These are phyloP conservation scores for Agelas oroides DNA, from an alignment of 37 sponge, comb jelly and placozoan species.

Conservation along the genomic window DNA sequence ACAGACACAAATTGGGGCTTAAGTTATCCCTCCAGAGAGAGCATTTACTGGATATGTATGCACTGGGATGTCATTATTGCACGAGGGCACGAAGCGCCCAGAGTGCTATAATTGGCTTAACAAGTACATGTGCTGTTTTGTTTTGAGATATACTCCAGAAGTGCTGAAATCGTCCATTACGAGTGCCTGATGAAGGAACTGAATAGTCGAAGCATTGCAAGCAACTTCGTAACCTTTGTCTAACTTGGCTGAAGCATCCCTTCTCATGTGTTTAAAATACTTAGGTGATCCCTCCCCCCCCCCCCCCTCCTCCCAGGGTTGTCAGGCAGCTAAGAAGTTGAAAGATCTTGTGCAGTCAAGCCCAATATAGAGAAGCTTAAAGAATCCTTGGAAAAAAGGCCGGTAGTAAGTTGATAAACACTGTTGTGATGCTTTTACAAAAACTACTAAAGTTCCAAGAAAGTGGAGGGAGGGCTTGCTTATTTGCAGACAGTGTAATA, in stretches of 20 bases:
- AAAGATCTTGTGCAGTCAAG: not conserved
- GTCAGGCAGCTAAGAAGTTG: not conserved
- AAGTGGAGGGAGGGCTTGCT: conserved; percentile 16
- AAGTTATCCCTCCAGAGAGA: conserved; percentile 7
- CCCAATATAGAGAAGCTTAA: no score
- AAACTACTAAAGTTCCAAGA: not conserved
- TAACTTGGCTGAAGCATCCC: no score
- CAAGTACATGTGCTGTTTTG: no score
- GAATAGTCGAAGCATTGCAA: not conserved
- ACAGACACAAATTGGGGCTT: not conserved
- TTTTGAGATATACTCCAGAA: not conserved
- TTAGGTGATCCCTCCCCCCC: no score
- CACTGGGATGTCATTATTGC: not conserved
- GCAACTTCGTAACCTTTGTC: no score
- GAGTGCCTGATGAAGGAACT: not conserved
- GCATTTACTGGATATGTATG: not conserved
- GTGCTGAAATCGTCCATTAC: conserved; percentile 24
- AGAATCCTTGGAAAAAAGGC: no score
- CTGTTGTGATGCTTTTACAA: not conserved
- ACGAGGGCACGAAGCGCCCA: no score
- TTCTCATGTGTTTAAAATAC: no score
- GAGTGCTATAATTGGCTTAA: no score
- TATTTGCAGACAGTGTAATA: conserved; percentile 24
- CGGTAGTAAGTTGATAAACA: not conserved
- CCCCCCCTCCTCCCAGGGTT: no score